Evolutionary conservation across 2,797 vertebrate genomes (phyloP).

Genomic region (Acipenser transmontanus): DNA sequence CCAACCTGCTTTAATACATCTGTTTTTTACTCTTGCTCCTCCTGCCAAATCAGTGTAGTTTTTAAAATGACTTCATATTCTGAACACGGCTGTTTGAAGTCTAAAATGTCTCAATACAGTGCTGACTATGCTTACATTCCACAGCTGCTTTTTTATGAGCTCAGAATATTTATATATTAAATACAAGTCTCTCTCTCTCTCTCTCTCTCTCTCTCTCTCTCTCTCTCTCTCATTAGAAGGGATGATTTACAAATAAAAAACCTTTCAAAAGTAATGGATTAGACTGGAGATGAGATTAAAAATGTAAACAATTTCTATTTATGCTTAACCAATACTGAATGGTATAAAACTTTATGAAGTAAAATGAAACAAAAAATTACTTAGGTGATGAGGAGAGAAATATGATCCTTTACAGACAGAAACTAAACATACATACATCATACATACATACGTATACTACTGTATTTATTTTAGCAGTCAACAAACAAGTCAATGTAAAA

Average conservation of each 20-base stretch:
- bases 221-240: background rate
- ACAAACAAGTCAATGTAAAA: background rate
- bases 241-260: no score
- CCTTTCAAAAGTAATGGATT: no score
- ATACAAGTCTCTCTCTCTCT: conserved; percentile 13
- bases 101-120: conserved; percentile 35
- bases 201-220: conserved; percentile 3
- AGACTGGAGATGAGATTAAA: no score
- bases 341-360: no score
- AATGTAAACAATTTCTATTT: no score
- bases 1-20: conserved; percentile 70
- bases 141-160: background rate
- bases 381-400: no score
- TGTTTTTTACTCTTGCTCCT: conserved; percentile 52
- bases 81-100: conserved; percentile 59
- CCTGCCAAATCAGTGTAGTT: conserved; percentile 50
- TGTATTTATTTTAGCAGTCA: background rate
- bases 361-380: no score
- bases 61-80: conserved; percentile 49
- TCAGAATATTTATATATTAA: conserved; percentile 11
- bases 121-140: conserved; percentile 38
- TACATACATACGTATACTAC: background rate
- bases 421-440: no score
- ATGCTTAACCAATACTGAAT: no score
- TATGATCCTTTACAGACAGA: no score